phyloP scores from a whole-genome alignment of 2,797 vertebrate genomes.

The Arnoldichthys spilopterus region DNA sequence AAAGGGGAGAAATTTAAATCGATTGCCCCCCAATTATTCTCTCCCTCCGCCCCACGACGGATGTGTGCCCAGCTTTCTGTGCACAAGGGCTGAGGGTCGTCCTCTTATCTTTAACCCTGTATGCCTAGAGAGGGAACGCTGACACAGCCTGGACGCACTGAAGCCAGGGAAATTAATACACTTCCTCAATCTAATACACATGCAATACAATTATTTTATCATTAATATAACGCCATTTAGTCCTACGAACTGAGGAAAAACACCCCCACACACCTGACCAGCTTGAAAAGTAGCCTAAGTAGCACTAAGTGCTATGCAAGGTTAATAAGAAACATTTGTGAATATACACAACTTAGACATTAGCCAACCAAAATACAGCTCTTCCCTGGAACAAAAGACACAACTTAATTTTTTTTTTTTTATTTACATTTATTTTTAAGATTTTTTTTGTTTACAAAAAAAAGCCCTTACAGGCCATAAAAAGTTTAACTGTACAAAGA shows the following conservation, averaged over 20 bases:
- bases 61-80: conserved; percentile 45
- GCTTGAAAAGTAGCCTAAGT: no score
- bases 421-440: conserved; percentile 50
- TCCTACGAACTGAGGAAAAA: no score
- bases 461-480: conserved; percentile 73
- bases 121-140: not conserved
- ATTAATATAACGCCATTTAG: no score
- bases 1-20: conserved; percentile 71
- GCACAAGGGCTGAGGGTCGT: conserved; percentile 36
- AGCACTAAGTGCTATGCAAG: no score
- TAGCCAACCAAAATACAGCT: no score
- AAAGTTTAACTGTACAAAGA: conserved; percentile 76
- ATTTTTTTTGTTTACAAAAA: conserved; percentile 64
- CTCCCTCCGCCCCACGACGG: conserved; percentile 53
- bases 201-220: no score
- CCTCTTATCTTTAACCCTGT: conserved; percentile 30
- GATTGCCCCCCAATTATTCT: conserved; percentile 71
- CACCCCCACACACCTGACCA: no score
- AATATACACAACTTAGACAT: no score
- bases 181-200: not conserved
- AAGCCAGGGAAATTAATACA: not conserved
- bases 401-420: not conserved
- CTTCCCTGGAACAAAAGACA: not conserved
- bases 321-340: no score
- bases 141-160: not conserved